Base-by-base conservation (phyloP, 2,797 vertebrate genomes). In the Sebastes goodei region DNA sequence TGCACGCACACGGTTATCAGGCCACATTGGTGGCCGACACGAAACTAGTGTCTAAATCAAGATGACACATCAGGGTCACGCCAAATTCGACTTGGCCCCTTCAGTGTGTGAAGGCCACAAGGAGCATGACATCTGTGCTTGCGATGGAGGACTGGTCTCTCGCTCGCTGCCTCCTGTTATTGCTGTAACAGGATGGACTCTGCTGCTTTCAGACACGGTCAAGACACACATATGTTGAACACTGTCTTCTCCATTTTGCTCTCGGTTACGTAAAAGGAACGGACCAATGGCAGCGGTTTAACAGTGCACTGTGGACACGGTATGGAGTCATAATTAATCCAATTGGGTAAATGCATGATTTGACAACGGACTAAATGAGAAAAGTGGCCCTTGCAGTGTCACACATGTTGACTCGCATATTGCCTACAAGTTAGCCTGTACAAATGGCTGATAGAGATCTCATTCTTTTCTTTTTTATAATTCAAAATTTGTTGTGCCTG, bases 51-150 rank as follows among this genome's bases (percentile, higher is more conserved):
- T 88, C 93, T 91, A 91, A 94, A 92, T 93, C 92, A 86, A 89
- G 86, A 92, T 86, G 95, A 92, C 94, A 94, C 92, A 93, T 92
- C 91, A 87, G 93, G 92, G 93, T 94, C 93, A 92, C 9, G 91
- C 88, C 90, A 89, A 91, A 93, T 88, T 91, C 76, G n/a, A 60
- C 90, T 86, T 63, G 84, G 88, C 88, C 84, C 78, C 84, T 86
- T 91, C 84, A 86, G 74, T 82, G 91, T 91, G 89, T 80, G 90
- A 91, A 92, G 93, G 92, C 94, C 92, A 87, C 88, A 80, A 93
- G 90, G 92, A 93, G 88, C 92, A 80, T 76, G 92, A 92, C 91
- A 91, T 92, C 88, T 90, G 90, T 46, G 88, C 82, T 71, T 9
- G 84, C 63, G 46, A 88, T 63, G 79, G 85, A 87, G 71, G 81